Base-by-base conservation (phyloP, 2,888 invertebrate genomes). In the Drosophila anomalata region DNA sequence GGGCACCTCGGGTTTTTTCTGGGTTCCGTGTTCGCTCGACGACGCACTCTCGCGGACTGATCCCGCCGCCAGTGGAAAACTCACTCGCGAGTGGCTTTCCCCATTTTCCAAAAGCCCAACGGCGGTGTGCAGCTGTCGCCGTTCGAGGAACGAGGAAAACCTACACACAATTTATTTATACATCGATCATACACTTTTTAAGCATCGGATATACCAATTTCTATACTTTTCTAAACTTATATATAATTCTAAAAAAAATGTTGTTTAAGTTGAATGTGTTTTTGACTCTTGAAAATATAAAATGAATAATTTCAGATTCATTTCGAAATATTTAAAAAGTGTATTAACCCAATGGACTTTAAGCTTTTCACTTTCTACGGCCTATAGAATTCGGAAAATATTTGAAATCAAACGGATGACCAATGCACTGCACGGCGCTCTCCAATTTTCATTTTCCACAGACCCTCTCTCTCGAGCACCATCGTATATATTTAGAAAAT, bases 41-140 rank as follows among this genome's bases (percentile, higher is more conserved):
- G 72, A 88, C 89, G 86, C 87, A 86, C 89, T 87, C 89, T 89
- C 89, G 80, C 77, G 60, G 60, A 89, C 90, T 89, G 89, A 89
- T 77, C 78, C 57, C 56, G 20, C 11, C 36, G 56, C 31, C 59
- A 65, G 46, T 17, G 51, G 62, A 52, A 70, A 71, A 67, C 63
- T 39, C 44, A 67, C 63, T 39, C 44, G 33, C 61, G 17, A 62
- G 41, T 55, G 46, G 60, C 58, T 70, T 76, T 79, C 75, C 67
- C 53, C 67, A 61, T 84, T 85, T 85, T 88, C 84, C 89, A 85
- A 80, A 84, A 67, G 69, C 61, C 54, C 24, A 33, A 36, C 9
- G 17, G 44, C 33, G 33, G 44, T 73, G 29, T 70, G 76, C 88
- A 87, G 87, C 85, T 83, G 88, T 84, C 76, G 76, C 57, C 51